phyloP scores from a whole-genome alignment of 2,888 invertebrate genomes.

The Trisateles emortualis region DNA sequence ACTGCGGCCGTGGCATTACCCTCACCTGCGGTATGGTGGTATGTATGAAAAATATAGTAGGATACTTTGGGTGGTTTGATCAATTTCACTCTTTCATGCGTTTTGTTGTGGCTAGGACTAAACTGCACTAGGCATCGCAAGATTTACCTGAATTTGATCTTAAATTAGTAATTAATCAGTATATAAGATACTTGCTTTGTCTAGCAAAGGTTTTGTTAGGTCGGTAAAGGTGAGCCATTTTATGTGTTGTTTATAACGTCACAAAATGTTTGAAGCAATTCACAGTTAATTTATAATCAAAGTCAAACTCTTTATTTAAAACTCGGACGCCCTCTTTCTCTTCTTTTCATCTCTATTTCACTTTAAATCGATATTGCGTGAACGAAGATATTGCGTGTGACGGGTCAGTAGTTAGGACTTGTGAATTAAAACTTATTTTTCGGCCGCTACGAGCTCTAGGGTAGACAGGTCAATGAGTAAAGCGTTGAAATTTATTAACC shows the following conservation, averaged over 20 bases:
- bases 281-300: constrained; percentile 67
- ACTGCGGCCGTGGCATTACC: constrained; percentile 99
- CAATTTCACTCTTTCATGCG: constrained; percentile 48
- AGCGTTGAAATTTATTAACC: constrained; percentile 81
- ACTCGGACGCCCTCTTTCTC: constrained; percentile 52
- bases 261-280: constrained; percentile 67
- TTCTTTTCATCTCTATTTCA: constrained; percentile 61
- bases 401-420: constrained; percentile 56
- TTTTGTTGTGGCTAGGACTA: constrained; percentile 50
- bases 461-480: constrained; percentile 66
- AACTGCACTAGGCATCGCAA: constrained; percentile 68
- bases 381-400: constrained; percentile 51
- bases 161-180: constrained; percentile 16
- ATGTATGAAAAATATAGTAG: constrained; percentile 87
- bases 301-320: constrained; percentile 84
- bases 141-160: constrained; percentile 33
- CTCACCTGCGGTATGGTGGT: constrained; percentile 99
- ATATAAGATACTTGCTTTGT: constrained; percentile 78
- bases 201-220: constrained; percentile 63
- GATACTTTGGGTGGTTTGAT: constrained; percentile 70
- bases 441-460: constrained; percentile 46
- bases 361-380: constrained; percentile 41
- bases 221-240: constrained; percentile 86
- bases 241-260: constrained; percentile 72
- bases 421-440: constrained; percentile 51